Evolutionary conservation across 2,888 invertebrate species (phyloP).

Genomic region (Leucania comma): DNA sequence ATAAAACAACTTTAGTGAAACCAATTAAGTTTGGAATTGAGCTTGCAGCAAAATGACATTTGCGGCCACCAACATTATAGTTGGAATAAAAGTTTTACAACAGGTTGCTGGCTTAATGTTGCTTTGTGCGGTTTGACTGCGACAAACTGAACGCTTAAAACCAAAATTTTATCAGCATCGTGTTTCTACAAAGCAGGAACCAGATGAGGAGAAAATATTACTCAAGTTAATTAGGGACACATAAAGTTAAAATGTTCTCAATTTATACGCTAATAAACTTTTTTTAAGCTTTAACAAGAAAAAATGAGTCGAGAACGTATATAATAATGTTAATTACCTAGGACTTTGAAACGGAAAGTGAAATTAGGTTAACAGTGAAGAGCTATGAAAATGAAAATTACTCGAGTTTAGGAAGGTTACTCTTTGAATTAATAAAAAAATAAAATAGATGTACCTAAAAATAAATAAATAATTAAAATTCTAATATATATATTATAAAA

Average conservation of each 20-base stretch:
- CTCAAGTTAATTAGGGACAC: constrained; percentile 47
- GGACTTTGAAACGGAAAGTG: constrained; percentile 20
- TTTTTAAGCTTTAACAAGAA: constrained; percentile 45
- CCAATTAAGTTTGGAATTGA: constrained; percentile 47
- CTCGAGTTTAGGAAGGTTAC: background rate
- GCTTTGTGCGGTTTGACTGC: constrained; percentile 71
- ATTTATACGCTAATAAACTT: constrained; percentile 46
- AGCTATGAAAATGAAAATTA: constrained; percentile 1
- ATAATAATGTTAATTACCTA: constrained; percentile 50
- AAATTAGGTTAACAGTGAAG: constrained; percentile 17
- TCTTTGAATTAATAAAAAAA: background rate
- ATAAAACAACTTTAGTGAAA: constrained; percentile 41
- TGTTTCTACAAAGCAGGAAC: constrained; percentile 44
- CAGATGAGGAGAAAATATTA: constrained; percentile 42
- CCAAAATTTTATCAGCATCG: constrained; percentile 69
- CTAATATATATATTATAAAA: too few relatives aligned
- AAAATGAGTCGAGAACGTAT: constrained; percentile 40
- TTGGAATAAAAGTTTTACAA: constrained; percentile 80
- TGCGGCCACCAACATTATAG: constrained; percentile 64
- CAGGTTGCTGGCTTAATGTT: constrained; percentile 76
- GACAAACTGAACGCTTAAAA: constrained; percentile 71
- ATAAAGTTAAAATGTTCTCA: constrained; percentile 43
- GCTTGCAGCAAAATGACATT: constrained; percentile 50
- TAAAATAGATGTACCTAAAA: too few relatives aligned
- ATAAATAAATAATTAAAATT: too few relatives aligned